Base-by-base conservation (phyloP, 2,797 vertebrate genomes). In the Neoniphon sammara region DNA sequence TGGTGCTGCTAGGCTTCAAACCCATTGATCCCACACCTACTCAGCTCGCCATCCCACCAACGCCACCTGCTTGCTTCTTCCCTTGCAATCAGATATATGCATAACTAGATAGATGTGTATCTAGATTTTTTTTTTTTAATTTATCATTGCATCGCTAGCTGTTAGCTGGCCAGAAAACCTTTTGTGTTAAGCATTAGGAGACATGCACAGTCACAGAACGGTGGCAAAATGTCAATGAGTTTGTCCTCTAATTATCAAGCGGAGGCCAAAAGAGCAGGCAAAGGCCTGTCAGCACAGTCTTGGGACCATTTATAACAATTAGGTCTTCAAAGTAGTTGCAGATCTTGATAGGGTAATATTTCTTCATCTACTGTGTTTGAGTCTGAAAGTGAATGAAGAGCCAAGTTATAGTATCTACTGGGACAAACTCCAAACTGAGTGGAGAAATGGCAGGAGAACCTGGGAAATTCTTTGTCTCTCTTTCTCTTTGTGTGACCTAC, bases 301-400 rank as follows among this genome's bases (percentile, higher is more conserved):
- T 27, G 31, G 27, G 61, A 31, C 54, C 56, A 61, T 85, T 79
- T 70, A 71, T 85, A 60, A 79, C 18, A 18, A 71, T 75, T 82
- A 72, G 39, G 58, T 7, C 6, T 46, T n/a, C 39, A 27, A 47
- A 25, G 3, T 15, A 11, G 11, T 42, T 42, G 57, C 64, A 55
- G n/a, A 55, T 46, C 57, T 67, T 50, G 20, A 42, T 42, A n/a
- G 36, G 11, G 23, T 36, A 25, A 63, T 61, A 56, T 25, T 39
- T 68, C 64, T 68, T 68, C 58, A 56, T 54, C 42, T 56, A 36
- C 57, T 7, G 36, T 30, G 39, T 36, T 66, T 46, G n/a, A 52
- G 31, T 61, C 64, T 23, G 25, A 47, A 47, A 11, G 56, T 65
- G 54, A 75, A 61, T 75, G n/a, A 62, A 68, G 15, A 25, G 18